Percentiles rank a stretch among this genome's conserved stretches.
Conservation (phyloP, 1,140 invertebrate genomes). For the Caenorhabditis remanei region DNA sequence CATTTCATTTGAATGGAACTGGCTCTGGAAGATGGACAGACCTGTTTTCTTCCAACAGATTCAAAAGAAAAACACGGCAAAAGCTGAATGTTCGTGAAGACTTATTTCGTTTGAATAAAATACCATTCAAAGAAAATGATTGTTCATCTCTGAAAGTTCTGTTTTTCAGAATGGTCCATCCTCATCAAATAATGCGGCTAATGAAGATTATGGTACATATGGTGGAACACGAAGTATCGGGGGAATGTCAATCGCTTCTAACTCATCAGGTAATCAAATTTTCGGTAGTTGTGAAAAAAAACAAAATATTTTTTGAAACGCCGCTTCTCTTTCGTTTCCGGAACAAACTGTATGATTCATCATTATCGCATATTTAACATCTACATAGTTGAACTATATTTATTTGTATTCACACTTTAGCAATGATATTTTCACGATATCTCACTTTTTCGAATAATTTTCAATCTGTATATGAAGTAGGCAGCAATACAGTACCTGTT, state of each 20-base stretch:
- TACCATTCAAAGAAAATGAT: background rate
- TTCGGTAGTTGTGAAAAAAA: background rate
- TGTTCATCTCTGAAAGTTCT: background rate
- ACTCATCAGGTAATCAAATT: slow-evolving; percentile 33
- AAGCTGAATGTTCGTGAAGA: slow-evolving; percentile 18
- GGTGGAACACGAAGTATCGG: slow-evolving; percentile 22
- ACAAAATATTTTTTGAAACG: too few species aligned
- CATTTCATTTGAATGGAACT: slow-evolving; percentile 48
- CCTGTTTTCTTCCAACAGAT: slow-evolving; percentile 52
- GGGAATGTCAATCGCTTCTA: slow-evolving; percentile 27
- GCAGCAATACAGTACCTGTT: background rate
- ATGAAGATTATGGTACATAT: slow-evolving; percentile 37
- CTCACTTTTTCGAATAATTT: background rate
- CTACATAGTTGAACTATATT: background rate
- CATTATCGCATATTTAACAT: too few species aligned
- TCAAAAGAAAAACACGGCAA: slow-evolving; percentile 39
- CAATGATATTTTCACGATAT: slow-evolving; percentile 13
- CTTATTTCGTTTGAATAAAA: background rate
- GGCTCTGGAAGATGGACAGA: slow-evolving; percentile 56
- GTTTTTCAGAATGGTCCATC: slow-evolving; percentile 40
- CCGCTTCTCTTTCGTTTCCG: too few species aligned
- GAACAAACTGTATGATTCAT: too few species aligned
- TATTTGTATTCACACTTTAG: background rate
- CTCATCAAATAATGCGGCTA: background rate
- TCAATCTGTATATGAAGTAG: background rate